A percentile compares a stretch with the other conserved stretches of the same genome.
phyloP scores from a whole-genome alignment of 2,797 vertebrate genomes.

The Gila robusta region DNA sequence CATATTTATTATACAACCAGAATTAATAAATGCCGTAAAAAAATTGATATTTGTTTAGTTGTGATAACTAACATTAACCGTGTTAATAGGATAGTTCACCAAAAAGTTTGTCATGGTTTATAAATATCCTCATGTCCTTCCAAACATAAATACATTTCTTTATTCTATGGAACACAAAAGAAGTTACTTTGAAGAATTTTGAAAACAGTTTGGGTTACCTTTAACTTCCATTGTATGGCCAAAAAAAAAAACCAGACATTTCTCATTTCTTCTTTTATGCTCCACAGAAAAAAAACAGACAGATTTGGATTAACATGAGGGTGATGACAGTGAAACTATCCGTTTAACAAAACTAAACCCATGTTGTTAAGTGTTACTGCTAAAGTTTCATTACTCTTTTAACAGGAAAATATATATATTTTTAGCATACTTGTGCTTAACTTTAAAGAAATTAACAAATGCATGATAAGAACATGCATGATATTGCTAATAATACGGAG shows the following conservation, averaged over 20 bases:
- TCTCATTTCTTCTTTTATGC: background rate
- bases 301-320: background rate
- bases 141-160: background rate
- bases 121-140: background rate
- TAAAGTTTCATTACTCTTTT: background rate
- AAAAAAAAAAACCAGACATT: background rate
- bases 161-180: background rate
- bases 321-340: background rate
- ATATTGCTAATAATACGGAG: constrained; percentile 23
- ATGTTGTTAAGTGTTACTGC: background rate
- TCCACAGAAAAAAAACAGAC: background rate
- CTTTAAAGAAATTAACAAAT: background rate
- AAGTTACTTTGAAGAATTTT: background rate
- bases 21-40: background rate
- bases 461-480: constrained; percentile 13
- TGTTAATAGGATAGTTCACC: background rate
- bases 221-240: background rate
- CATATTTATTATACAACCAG: background rate
- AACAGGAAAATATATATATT: background rate
- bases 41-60: background rate
- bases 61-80: background rate
- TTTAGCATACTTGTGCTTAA: constrained; percentile 6
- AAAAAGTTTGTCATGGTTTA: background rate
- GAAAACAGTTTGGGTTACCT: background rate
- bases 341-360: background rate